Conservation (phyloP, 2,888 invertebrate species). For the Melipona beecheii region DNA sequence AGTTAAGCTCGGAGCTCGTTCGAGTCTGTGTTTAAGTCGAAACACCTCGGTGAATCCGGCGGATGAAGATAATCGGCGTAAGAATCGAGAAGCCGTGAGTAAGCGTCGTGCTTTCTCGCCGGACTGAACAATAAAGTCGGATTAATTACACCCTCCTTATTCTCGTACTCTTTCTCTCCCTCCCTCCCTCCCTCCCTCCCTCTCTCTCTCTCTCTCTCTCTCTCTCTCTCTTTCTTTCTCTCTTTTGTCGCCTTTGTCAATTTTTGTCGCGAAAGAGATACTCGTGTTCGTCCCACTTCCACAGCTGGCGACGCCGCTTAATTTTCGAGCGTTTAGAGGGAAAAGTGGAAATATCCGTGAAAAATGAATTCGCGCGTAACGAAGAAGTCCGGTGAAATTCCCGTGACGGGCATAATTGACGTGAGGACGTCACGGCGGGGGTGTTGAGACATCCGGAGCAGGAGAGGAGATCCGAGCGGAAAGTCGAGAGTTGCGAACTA, state of each 20-base stretch:
- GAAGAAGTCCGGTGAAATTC: constrained; percentile 55
- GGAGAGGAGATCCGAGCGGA: constrained; percentile 68
- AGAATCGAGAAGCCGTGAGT: constrained; percentile 60
- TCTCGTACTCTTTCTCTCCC: background rate
- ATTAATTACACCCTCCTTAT: constrained; percentile 31
- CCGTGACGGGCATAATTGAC: constrained; percentile 77
- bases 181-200: too few species aligned
- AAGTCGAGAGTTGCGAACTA: constrained; percentile 77
- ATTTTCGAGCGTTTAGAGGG: background rate
- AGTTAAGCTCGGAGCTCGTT: constrained; percentile 81
- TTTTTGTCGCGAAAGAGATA: background rate
- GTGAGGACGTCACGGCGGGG: constrained; percentile 61
- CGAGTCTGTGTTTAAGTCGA: constrained; percentile 75
- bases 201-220: too few species aligned
- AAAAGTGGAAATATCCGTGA: constrained; percentile 9
- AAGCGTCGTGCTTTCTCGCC: constrained; percentile 40
- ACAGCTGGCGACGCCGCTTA: too few species aligned
- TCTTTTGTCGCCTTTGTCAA: too few species aligned
- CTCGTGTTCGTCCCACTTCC: too few species aligned
- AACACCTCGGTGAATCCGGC: constrained; percentile 77
- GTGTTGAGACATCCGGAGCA: constrained; percentile 77
- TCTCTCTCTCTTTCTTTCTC: background rate
- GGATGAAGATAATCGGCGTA: constrained; percentile 77
- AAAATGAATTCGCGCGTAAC: constrained; percentile 34
- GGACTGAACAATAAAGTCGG: constrained; percentile 14